Evolutionary conservation across 2,888 invertebrate genomes (phyloP).

Genomic region (Pilophorus perplexus): DNA sequence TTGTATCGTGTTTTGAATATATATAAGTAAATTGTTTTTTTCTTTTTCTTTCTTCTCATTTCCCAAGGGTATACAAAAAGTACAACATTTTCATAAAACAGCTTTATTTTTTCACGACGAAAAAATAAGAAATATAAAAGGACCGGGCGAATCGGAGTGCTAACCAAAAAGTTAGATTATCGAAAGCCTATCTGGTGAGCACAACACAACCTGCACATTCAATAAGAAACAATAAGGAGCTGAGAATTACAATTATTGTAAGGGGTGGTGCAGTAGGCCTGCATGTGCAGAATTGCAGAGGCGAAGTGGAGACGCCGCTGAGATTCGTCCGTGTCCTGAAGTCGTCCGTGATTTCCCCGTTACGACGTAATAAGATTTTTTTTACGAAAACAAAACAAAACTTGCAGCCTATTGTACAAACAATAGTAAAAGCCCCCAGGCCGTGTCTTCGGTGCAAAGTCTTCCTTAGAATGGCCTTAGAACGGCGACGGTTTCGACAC

Average conservation of each 20-base stretch:
- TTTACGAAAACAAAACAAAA: too few species aligned
- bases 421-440: too few species aligned
- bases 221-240: neutral
- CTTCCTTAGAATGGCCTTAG: too few species aligned
- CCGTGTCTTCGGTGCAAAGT: too few species aligned
- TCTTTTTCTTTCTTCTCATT: neutral
- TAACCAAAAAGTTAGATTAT: constrained; percentile 87
- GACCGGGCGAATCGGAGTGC: constrained; percentile 65
- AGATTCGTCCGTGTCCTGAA: constrained; percentile 20
- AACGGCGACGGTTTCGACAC: too few species aligned
- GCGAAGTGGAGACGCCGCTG: neutral
- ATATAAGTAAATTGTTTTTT: constrained; percentile 10
- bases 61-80: too few species aligned
- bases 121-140: constrained; percentile 35
- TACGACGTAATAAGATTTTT: too few species aligned
- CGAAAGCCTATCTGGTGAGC: constrained; percentile 77
- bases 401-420: too few species aligned
- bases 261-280: too few species aligned
- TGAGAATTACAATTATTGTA: neutral
- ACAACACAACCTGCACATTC: constrained; percentile 73
- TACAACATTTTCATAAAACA: neutral
- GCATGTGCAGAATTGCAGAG: constrained; percentile 24
- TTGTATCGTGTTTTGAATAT: constrained; percentile 14
- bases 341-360: constrained; percentile 2
- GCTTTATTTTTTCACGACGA: constrained; percentile 27